Evolutionary conservation across 2,113 vertebrate genomes (phyloP), one percentile per base, ranked within the genome.

Genomic region (Epinephelus lanceolatus): DNA sequence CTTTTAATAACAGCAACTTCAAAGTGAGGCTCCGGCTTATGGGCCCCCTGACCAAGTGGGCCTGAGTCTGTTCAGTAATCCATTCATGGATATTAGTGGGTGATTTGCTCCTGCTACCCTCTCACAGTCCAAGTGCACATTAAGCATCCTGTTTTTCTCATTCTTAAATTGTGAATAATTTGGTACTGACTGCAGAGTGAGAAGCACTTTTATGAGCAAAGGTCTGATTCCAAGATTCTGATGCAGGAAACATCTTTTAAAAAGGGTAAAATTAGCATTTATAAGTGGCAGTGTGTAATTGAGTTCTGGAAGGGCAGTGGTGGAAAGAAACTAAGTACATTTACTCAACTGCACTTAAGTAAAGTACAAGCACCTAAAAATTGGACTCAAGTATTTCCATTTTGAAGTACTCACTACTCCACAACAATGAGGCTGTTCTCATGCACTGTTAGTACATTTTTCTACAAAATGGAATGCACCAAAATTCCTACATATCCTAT

Each of bases 221-320:
- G 30, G 3, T 76, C 14, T n/a, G 6, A 23, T 7, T 21, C 2
- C 18, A 52, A 14, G 9, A 73, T 73, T 84, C 18, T 55, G 21
- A 72, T 53, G 40, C 40, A 85, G 61, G 33, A 82, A 69, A 49
- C 49, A 9, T 71, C 3, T 8, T 82, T 63, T 69, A 23, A 45
- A 57, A 71, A 3, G 0, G 0, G 4, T 55, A 23, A n/a, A 0
- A 33, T 15, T 3, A 56, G 42, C 13, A 53, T 0, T 14, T 47
- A 21, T n/a, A 55, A 69, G 47, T 45, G 40, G 40, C n/a, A 7
- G 27, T n/a, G 6, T 37, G 14, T 49, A 19, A n/a, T 3, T 33
- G 23, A 71, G 30, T 62, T 62, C 7, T 59, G 67, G 25, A 30
- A 49, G 25, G 45, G 17, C 42, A 45, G 42, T 45, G 2, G 11